Evolutionary conservation across 2,888 invertebrate genomes (phyloP).

Genomic region (Eueremaeus valkanovi): DNA sequence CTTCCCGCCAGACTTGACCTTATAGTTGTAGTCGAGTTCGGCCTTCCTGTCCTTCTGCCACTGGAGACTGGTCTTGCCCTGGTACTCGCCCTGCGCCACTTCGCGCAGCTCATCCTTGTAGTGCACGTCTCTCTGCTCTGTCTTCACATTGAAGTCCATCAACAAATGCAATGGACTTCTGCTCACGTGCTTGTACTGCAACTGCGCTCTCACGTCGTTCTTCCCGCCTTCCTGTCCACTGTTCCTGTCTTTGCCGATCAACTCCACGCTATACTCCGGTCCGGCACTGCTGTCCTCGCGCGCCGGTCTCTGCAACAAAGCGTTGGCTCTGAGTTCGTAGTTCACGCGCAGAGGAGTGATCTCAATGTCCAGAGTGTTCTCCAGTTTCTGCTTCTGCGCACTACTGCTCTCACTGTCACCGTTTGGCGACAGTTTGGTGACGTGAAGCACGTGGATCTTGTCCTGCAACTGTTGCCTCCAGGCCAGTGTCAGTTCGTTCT

Average conservation of each 20-base stretch:
- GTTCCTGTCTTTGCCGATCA: neutral
- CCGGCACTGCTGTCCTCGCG: neutral
- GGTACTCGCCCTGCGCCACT: slow-evolving; percentile 41
- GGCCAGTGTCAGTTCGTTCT: slow-evolving; percentile 43
- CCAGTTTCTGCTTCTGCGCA: neutral
- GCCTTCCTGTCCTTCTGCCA: slow-evolving; percentile 36
- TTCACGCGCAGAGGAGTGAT: slow-evolving; percentile 8
- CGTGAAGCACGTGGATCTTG: slow-evolving; percentile 17
- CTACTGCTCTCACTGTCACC: too few relatives aligned
- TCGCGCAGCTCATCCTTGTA: slow-evolving; percentile 41
- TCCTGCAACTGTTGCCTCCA: slow-evolving; percentile 12
- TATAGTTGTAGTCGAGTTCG: slow-evolving; percentile 40
- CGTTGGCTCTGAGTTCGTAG: slow-evolving; percentile 32
- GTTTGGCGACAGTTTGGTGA: neutral
- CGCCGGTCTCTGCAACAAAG: too few relatives aligned
- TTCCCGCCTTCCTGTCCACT: too few relatives aligned
- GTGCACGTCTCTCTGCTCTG: slow-evolving; percentile 12
- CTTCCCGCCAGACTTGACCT: slow-evolving; percentile 29
- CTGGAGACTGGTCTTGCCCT: slow-evolving; percentile 41
- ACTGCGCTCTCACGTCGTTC: slow-evolving; percentile 35
- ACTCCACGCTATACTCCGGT: neutral
- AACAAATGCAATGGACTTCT: slow-evolving; percentile 40
- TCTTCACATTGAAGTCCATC: slow-evolving; percentile 39
- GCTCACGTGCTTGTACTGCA: slow-evolving; percentile 42
- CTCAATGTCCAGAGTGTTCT: slow-evolving; percentile 11